These are phyloP conservation scores for Cercopithecus mona DNA, from an alignment of 2,113 vertebrate species.

Conservation along the genomic window DNA sequence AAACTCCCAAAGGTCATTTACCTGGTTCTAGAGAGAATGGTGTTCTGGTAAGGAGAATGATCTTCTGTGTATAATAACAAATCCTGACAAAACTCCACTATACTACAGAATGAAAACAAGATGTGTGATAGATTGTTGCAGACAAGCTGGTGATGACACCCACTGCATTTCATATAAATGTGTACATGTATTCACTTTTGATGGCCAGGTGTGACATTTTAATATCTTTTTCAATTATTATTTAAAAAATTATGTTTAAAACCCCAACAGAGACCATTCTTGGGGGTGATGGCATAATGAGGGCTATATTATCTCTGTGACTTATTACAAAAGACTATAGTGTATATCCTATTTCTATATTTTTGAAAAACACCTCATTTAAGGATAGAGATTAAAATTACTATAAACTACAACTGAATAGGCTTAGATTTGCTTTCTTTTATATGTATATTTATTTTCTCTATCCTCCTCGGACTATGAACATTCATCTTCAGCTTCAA, in stretches of 20 bases:
- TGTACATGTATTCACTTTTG: neutral
- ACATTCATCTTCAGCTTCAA: neutral
- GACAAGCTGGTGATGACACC: neutral
- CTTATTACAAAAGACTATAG: neutral
- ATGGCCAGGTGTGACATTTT: neutral
- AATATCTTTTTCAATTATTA: neutral
- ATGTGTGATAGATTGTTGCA: neutral
- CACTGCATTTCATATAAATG: neutral
- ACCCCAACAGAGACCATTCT: neutral
- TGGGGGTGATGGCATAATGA: neutral
- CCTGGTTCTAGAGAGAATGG: conserved; percentile 39
- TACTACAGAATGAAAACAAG: neutral
- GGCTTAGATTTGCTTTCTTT: neutral
- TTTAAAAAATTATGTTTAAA: neutral
- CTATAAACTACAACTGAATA: neutral
- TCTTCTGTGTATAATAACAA: neutral
- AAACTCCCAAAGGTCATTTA: conserved; percentile 26
- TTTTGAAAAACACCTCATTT: neutral
- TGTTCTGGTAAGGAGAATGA: neutral
- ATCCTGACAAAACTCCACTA: neutral
- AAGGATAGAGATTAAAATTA: neutral
- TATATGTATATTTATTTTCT: neutral
- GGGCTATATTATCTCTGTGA: neutral
- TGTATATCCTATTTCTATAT: neutral
- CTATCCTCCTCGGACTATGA: neutral